phyloP scores from a whole-genome alignment of 1,140 invertebrate genomes.

The Drosophila nigromelanica region DNA sequence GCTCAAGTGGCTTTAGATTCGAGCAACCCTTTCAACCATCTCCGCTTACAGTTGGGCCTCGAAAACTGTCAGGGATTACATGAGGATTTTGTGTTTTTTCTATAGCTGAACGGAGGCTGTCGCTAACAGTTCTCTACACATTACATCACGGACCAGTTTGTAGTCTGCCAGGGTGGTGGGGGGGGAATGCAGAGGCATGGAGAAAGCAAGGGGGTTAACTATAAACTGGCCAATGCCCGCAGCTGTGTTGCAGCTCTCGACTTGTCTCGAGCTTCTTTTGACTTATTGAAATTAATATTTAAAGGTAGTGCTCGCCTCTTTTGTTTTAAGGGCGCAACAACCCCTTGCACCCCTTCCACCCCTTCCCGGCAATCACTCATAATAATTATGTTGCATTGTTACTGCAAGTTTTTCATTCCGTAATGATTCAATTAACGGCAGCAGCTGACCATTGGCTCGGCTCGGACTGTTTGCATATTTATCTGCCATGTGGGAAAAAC shows the following conservation, averaged over 20 bases:
- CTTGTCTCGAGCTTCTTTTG: slow-evolving; percentile 29
- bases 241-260: slow-evolving; percentile 26
- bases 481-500: slow-evolving; percentile 42
- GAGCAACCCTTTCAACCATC: slow-evolving; percentile 43
- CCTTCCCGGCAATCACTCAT: slow-evolving; percentile 37
- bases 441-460: slow-evolving; percentile 38
- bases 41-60: slow-evolving; percentile 16
- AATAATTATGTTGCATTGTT: slow-evolving; percentile 55
- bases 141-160: slow-evolving; percentile 32
- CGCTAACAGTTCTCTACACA: slow-evolving; percentile 27
- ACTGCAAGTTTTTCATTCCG: slow-evolving; percentile 10
- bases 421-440: slow-evolving; percentile 58
- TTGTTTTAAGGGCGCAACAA: slow-evolving; percentile 43
- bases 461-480: slow-evolving; percentile 8
- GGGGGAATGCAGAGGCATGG: no score
- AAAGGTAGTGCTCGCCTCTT: slow-evolving; percentile 25
- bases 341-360: not conserved
- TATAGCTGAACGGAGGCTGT: slow-evolving; percentile 34
- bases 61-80: slow-evolving; percentile 54
- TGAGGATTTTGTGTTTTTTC: slow-evolving; percentile 39
- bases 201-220: not conserved
- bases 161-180: no score
- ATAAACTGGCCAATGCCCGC: slow-evolving; percentile 34
- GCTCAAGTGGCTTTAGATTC: slow-evolving; percentile 41
- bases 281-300: slow-evolving; percentile 51